These are phyloP conservation scores for Apis dorsata DNA, from an alignment of 1,140 invertebrate genomes.

Conservation along the genomic window DNA sequence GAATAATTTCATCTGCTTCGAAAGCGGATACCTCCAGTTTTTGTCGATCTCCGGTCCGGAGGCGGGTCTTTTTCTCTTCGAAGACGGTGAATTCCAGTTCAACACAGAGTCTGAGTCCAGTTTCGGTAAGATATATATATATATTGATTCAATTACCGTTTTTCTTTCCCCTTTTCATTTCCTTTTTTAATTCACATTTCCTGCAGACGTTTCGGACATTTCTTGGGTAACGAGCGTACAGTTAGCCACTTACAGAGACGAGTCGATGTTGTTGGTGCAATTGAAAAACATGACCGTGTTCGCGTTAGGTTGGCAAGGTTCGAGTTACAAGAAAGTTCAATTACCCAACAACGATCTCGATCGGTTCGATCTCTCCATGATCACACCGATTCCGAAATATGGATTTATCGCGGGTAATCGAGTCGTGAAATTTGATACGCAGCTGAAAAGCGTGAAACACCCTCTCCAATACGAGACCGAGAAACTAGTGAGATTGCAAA, in stretches of 20 bases:
- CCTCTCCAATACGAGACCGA: slow-evolving; percentile 51
- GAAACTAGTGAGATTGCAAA: slow-evolving; percentile 57
- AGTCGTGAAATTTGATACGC: slow-evolving; percentile 61
- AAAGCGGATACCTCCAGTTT: slow-evolving; percentile 68
- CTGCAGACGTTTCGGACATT: slow-evolving; percentile 64
- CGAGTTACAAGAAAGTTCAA: slow-evolving; percentile 52
- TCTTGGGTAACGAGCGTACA: slow-evolving; percentile 63
- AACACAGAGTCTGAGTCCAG: slow-evolving; percentile 41
- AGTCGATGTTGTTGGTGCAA: slow-evolving; percentile 71
- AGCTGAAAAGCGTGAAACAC: slow-evolving; percentile 42
- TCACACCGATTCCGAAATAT: slow-evolving; percentile 65
- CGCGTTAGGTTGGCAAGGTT: slow-evolving; percentile 65
- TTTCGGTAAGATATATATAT: slow-evolving; percentile 36
- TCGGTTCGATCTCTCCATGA: slow-evolving; percentile 64
- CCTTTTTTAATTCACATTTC: neutral
- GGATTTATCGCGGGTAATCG: slow-evolving; percentile 65
- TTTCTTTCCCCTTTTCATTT: neutral
- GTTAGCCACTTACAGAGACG: slow-evolving; percentile 70
- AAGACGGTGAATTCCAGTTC: slow-evolving; percentile 54
- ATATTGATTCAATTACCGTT: slow-evolving; percentile 4
- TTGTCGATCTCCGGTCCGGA: slow-evolving; percentile 64
- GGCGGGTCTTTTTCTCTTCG: slow-evolving; percentile 59
- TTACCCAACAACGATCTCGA: slow-evolving; percentile 56
- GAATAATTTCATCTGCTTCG: slow-evolving; percentile 67
- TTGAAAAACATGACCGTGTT: slow-evolving; percentile 62